phyloP scores from a whole-genome alignment of 2,888 invertebrate genomes.

The Allygus modestus region DNA sequence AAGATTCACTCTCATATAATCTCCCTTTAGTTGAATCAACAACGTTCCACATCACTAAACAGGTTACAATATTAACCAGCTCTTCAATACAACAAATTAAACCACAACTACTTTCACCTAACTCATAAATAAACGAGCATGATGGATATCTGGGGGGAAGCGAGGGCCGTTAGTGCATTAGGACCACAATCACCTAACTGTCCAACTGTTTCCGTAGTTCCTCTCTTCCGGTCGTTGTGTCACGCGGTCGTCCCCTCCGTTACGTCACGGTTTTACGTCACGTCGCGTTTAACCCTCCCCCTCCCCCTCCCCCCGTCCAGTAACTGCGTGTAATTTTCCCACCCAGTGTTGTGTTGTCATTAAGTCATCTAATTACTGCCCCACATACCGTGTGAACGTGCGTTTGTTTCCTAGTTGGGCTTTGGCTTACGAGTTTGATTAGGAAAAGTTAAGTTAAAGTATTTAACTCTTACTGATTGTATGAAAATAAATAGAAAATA shows the following conservation, averaged over 20 bases:
- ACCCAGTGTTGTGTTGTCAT: constrained; percentile 30
- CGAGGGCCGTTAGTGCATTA: constrained; percentile 5
- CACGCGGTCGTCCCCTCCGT: constrained; percentile 19
- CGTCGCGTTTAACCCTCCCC: background rate
- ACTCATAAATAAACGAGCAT: constrained; percentile 16
- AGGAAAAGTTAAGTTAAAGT: too few species aligned
- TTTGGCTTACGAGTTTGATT: too few species aligned
- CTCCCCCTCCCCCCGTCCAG: background rate
- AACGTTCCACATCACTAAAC: too few species aligned
- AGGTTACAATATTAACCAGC: too few species aligned
- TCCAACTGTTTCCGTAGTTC: constrained; percentile 34
- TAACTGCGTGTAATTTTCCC: constrained; percentile 10
- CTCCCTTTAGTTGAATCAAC: too few species aligned
- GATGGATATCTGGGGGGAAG: background rate
- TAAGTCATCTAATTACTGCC: constrained; percentile 38
- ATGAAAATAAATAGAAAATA: too few species aligned
- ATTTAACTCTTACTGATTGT: too few species aligned
- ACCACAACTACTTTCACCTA: background rate
- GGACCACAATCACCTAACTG: constrained; percentile 11
- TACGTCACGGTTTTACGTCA: constrained; percentile 29
- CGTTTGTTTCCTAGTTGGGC: background rate
- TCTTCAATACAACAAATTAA: background rate
- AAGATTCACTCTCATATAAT: too few species aligned
- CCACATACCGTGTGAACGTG: constrained; percentile 5
- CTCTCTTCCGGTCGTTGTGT: constrained; percentile 34